A percentile compares a stretch with the other conserved stretches of the same genome.
These are phyloP conservation scores for Drosophila trichaetosa DNA, from an alignment of 2,888 invertebrate genomes.

Conservation along the genomic window DNA sequence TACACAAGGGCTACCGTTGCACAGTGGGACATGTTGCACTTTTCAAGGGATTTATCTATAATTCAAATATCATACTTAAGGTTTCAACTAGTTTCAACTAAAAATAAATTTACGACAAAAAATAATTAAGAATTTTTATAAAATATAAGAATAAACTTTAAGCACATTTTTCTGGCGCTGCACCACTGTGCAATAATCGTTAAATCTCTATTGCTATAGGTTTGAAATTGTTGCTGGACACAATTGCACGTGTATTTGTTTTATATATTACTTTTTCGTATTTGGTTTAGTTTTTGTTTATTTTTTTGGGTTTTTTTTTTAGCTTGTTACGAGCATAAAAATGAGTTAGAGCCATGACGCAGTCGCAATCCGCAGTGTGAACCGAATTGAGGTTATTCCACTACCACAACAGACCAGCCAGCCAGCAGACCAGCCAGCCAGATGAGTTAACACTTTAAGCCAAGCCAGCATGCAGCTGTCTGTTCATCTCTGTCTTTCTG, in stretches of 20 bases:
- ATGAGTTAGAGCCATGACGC: slow-evolving; percentile 70
- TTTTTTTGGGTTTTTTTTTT: slow-evolving; percentile 33
- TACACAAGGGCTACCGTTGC: slow-evolving; percentile 47
- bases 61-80: neutral
- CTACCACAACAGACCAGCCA: slow-evolving; percentile 53
- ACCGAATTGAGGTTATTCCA: slow-evolving; percentile 78
- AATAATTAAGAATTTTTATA: neutral
- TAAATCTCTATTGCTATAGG: slow-evolving; percentile 20
- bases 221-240: slow-evolving; percentile 37
- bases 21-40: neutral
- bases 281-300: slow-evolving; percentile 8
- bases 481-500: slow-evolving; percentile 14
- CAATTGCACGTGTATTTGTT: slow-evolving; percentile 56
- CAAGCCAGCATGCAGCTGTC: slow-evolving; percentile 25
- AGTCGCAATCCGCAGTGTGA: slow-evolving; percentile 72
- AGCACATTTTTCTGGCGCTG: neutral
- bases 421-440: slow-evolving; percentile 14
- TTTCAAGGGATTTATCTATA: neutral
- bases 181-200: slow-evolving; percentile 6
- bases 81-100: neutral
- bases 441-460: slow-evolving; percentile 79
- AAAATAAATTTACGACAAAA: neutral
- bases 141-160: neutral
- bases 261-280: slow-evolving; percentile 10
- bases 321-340: slow-evolving; percentile 43